Base-by-base conservation (phyloP, 2,797 vertebrate species). In the Petrocephalus sullivani region DNA sequence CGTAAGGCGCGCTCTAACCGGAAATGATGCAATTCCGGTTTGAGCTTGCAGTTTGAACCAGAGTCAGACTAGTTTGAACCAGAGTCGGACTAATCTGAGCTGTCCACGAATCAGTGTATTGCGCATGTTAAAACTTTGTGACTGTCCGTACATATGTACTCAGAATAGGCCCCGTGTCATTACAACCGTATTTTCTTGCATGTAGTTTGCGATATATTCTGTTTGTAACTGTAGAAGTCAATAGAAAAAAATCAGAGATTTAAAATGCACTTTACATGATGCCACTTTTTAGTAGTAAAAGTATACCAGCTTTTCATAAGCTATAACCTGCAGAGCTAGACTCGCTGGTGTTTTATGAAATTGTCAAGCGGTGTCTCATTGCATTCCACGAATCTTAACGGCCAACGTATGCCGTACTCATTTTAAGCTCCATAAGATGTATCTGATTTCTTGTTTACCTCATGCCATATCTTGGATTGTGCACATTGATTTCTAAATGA, bases 371-470 rank as follows among this genome's bases (percentile, higher is more conserved):
- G 49, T 60, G 87, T 88, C 88, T 33, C 84, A 87, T 53, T 89
- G 89, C 90, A 89, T 88, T 60, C 64, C 71, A 51, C 14, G 56
- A 90, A 90, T 93, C 91, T 91, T 91, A 90, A 89, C 83, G 85
- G 94, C 90, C 33, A 86, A 93, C 49, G n/a, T 83, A 89, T 60
- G 6, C 75, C 3, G 88, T 85, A 9, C 16, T 90, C 88, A 9
- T 37, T 87, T 54, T 71, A 88, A 89, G 81, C 71, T 89, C 67
- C 21, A 71, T 60, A 46, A 53, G 87, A 86, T 5, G 28, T 84
- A 88, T 92, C 91, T 87, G 61, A 90, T 92, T 85, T 89, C 91
- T 91, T 92, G 92, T 95, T 94, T 93, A 93, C 91, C 89, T 75
- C 90, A 0, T 33, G 84, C 87, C 23, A 86, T 60, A 41, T 14